Evolutionary conservation across 2,888 invertebrate species (phyloP), one percentile per base, ranked within the genome.

Genomic region (Chrysolina americana): DNA sequence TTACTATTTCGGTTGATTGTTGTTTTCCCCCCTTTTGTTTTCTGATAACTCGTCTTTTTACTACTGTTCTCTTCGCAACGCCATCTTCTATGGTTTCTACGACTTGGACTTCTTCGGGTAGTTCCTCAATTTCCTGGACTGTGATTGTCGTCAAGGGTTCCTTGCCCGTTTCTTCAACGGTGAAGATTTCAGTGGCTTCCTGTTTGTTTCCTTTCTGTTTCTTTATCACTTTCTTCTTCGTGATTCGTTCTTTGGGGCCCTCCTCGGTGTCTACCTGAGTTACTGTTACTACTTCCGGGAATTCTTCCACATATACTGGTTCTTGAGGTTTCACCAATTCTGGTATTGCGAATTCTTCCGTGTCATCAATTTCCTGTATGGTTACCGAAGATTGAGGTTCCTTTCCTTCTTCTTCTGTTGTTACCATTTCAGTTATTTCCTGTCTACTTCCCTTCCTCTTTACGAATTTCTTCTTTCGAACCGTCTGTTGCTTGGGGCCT

Each of bases 401-500:
- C 80, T 86, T 86, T 78, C 82, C 71, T 70, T 81, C 79, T 72
- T 80, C 77, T 64, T 82, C 78, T 10, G 78, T 78, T 23, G 80
- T 80, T 11, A 78, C 75, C 44, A 87, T 87, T 80, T 87, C 85
- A 11, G 88, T 82, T 21, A 80, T 81, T 82, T 88, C 87, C 76
- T 85, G 84, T 80, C 86, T 87, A 63, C 83, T 76, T 76, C 85
- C 87, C 62, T 86, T 82, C 2, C 87, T 84, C 79, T 89, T 89
- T 77, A 89, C 89, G n/a, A 90, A 89, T 1, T 88, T 83, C 70
- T 89, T 87, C 15, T 79, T 85, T 84, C 80, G 82, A 70, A 81
- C 75, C 47, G 79, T 74, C 68, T 79, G 80, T 75, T 79, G 83
- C 64, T 72, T 81, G 36, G 65, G 71, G 73, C 88, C 85, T 80